Percentiles rank a stretch among this genome's conserved stretches.
These are phyloP conservation scores for Notodonta dromedarius DNA, from an alignment of 2,888 invertebrate species.

Conservation along the genomic window DNA sequence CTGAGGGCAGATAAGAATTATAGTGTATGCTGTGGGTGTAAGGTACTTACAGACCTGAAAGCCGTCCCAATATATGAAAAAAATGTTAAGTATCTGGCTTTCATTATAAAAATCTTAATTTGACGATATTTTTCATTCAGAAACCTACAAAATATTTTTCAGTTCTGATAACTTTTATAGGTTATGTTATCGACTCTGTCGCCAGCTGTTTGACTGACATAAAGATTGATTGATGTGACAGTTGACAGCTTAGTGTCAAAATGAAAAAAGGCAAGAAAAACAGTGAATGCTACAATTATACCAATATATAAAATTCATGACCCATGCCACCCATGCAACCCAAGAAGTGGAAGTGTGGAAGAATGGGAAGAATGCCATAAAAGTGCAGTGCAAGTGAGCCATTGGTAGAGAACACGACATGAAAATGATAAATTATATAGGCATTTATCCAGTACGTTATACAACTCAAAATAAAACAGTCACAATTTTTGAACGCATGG, in stretches of 20 bases:
- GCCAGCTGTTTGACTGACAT: neutral
- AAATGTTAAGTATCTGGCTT: conserved; percentile 89
- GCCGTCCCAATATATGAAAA: conserved; percentile 91
- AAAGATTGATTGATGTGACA: neutral
- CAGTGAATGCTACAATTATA: too few relatives aligned
- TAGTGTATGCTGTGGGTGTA: neutral
- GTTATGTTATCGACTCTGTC: neutral
- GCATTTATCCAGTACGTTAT: too few relatives aligned
- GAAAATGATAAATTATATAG: too few relatives aligned
- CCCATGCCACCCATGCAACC: too few relatives aligned
- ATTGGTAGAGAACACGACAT: too few relatives aligned
- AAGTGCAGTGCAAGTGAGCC: too few relatives aligned
- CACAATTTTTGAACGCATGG: conserved; percentile 3
- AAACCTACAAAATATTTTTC: neutral
- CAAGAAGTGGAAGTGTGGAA: too few relatives aligned
- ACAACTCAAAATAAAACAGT: too few relatives aligned
- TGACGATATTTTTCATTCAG: conserved; percentile 18
- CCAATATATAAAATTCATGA: too few relatives aligned
- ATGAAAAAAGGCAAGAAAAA: too few relatives aligned
- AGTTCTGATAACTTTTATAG: neutral
- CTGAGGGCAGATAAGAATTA: too few relatives aligned
- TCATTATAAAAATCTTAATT: conserved; percentile 57
- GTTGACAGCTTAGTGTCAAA: neutral
- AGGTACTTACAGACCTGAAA: conserved; percentile 85
- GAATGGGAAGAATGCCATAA: too few relatives aligned